Evolutionary conservation across 2,888 invertebrate genomes (phyloP), one percentile per base, ranked within the genome.

Genomic region (Synanthedon andrenaeformis): DNA sequence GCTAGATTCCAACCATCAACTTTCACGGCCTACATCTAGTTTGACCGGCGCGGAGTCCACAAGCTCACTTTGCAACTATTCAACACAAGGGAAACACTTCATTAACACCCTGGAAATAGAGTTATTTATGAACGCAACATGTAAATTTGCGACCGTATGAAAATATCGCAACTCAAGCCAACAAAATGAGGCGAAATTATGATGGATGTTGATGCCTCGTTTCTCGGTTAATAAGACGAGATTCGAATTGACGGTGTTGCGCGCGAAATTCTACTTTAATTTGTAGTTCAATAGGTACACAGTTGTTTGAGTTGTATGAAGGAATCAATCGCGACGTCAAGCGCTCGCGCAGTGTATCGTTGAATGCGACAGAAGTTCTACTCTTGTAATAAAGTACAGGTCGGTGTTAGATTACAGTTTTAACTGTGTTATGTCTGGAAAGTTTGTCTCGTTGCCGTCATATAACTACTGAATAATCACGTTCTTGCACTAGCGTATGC

Each of bases 131-230:
- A n/a, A 42, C 54, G 71, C 58, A 68, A 35, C 19, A 55, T 50
- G 54, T 58, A 69, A 67, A 60, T 63, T 66, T 65, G 74, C 65
- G 63, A 54, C 64, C 69, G 73, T 74, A 75, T 76, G 78, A 79
- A 79, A 80, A 79, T 77, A 77, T 76, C 69, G 74, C 72, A 72
- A 70, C 72, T 66, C 69, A 45, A 19, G 66, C 59, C 60, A 72
- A 82, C 79, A 81, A 79, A 83, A 83, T 82, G 82, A 84, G 79
- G 81, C 80, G 76, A 78, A 85, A 85, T 85, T 84, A 83, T 85
- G 86, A 86, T 86, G 82, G 81, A 85, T 85, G 81, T 76, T 82
- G 81, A 84, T 82, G 80, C 72, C 76, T 75, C 72, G 81, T 79
- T 76, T 71, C 76, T 69, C 73, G 72, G 72, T 80, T 82, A 85